Percentiles rank a stretch among this genome's conserved stretches.
Conservation (phyloP, 2,797 vertebrate genomes). For the Thamnophis elegans region DNA sequence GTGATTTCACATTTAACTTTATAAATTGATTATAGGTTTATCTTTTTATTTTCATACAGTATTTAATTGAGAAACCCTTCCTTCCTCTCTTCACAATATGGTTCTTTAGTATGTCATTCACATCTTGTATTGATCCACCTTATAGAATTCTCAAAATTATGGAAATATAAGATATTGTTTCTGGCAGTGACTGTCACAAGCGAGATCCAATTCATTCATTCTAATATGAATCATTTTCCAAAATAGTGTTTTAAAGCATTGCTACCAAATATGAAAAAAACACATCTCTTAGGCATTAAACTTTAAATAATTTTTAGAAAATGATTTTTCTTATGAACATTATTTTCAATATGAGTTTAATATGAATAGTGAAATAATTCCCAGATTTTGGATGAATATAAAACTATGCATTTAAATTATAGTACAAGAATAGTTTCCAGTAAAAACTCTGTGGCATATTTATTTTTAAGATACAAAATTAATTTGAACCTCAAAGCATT, state of each 20-base stretch:
- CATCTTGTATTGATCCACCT: background rate
- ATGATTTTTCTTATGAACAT: background rate
- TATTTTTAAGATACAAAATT: background rate
- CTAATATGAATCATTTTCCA: background rate
- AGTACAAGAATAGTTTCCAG: background rate
- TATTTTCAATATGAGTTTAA: background rate
- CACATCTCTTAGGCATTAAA: background rate
- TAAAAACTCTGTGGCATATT: background rate
- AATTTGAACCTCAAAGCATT: background rate
- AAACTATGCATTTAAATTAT: background rate
- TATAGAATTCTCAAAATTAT: background rate
- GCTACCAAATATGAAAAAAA: background rate
- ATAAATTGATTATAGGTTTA: background rate
- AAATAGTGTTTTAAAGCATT: background rate
- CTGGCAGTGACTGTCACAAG: background rate
- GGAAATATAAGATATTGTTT: background rate
- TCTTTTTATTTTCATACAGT: background rate
- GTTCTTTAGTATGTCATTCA: background rate
- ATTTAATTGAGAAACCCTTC: background rate
- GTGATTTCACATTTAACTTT: background rate
- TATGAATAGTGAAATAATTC: background rate
- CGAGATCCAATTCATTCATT: background rate
- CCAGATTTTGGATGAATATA: background rate
- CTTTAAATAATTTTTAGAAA: background rate
- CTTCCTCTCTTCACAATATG: background rate